Conservation (phyloP, 2,113 vertebrate species). For the Burhinus oedicnemus region DNA sequence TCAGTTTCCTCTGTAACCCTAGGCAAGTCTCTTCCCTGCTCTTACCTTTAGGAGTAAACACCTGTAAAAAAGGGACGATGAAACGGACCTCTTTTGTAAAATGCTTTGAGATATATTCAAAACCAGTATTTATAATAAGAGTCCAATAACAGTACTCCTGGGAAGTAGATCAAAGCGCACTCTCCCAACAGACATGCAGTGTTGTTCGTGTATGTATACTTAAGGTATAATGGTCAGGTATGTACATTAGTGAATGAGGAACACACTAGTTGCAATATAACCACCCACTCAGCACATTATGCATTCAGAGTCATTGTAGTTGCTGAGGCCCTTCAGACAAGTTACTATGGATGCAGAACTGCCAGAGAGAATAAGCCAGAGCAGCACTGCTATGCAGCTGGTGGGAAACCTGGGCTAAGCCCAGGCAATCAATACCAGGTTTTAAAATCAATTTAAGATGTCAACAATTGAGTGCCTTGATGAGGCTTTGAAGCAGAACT, state of each 20-base stretch:
- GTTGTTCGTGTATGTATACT: not conserved
- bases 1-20: not conserved
- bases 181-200: not conserved
- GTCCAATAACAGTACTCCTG: not conserved
- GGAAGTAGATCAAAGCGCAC: not conserved
- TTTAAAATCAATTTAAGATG: not conserved
- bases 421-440: not conserved
- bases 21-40: not conserved
- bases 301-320: not conserved
- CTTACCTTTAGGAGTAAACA: not conserved
- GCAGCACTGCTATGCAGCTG: not conserved
- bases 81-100: not conserved
- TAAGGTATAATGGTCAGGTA: not conserved
- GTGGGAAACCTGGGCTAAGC: not conserved
- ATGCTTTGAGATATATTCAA: not conserved
- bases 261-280: not conserved
- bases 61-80: not conserved
- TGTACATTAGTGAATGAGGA: not conserved
- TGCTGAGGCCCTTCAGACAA: not conserved
- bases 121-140: not conserved
- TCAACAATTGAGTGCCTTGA: not conserved
- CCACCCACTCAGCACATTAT: not conserved
- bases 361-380: not conserved
- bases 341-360: not conserved
- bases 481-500: not conserved